Conservation (phyloP, 2,797 vertebrate genomes). For the Benthosema pterotum region DNA sequence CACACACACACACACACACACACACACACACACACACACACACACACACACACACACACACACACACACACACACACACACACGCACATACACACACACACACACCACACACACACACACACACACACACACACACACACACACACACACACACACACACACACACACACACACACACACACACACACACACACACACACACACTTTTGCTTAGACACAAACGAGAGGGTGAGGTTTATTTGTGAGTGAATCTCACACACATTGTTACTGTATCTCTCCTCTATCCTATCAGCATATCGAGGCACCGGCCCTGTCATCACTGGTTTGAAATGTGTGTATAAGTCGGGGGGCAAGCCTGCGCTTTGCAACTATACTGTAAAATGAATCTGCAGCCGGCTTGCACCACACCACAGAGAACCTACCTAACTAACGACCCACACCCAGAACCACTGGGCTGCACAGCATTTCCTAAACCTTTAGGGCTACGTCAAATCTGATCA, state of each 20-base stretch:
- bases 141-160: no score
- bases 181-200: no score
- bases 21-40: not conserved
- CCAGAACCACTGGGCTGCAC: constrained; percentile 6
- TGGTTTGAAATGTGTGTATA: constrained; percentile 86
- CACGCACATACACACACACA: not conserved
- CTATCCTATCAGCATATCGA: constrained; percentile 79
- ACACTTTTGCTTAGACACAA: not conserved
- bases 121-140: not conserved
- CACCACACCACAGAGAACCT: constrained; percentile 72
- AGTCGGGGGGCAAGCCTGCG: constrained; percentile 56
- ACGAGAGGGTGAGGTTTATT: constrained; percentile 18
- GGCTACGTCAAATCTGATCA: constrained; percentile 1
- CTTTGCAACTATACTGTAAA: constrained; percentile 67
- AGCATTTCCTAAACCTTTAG: not conserved
- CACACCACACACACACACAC: not conserved
- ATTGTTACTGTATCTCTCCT: constrained; percentile 66
- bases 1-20: not conserved
- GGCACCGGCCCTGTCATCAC: constrained; percentile 69
- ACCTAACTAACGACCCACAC: constrained; percentile 27
- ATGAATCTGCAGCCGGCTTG: constrained; percentile 41
- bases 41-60: not conserved
- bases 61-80: not conserved
- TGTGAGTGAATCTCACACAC: constrained; percentile 59
- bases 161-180: no score